phyloP scores from a whole-genome alignment of 2,113 vertebrate species.

The Chionomys nivalis region DNA sequence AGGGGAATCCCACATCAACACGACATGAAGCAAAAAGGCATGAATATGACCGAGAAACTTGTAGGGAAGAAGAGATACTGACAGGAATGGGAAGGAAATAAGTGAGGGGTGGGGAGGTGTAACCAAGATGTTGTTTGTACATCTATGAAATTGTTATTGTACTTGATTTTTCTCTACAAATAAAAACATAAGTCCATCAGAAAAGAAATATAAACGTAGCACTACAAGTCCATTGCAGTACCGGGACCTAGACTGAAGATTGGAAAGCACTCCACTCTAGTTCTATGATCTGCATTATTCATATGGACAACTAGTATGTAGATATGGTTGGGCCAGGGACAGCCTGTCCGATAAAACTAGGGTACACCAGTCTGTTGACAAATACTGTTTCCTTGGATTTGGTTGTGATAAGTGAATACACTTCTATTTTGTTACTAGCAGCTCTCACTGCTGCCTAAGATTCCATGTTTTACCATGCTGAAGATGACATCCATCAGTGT shows the following conservation, averaged over 20 bases:
- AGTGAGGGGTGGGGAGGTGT: background rate
- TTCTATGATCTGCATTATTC: background rate
- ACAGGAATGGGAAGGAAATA: background rate
- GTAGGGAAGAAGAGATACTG: background rate
- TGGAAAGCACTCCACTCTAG: background rate
- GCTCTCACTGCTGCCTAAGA: background rate
- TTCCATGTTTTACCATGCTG: background rate
- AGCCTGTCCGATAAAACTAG: fast-evolving
- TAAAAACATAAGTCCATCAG: background rate
- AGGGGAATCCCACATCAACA: background rate
- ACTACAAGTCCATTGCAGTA: background rate
- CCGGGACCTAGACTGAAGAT: background rate
- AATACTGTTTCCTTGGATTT: background rate
- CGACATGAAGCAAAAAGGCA: background rate
- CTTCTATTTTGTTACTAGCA: background rate
- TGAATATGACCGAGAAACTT: background rate
- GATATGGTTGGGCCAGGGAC: no score
- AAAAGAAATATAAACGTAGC: background rate
- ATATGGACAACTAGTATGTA: background rate
- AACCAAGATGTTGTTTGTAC: background rate
- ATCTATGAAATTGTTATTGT: background rate
- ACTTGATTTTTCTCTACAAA: background rate
- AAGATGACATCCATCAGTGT: background rate
- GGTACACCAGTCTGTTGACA: background rate
- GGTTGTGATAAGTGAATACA: background rate